Base-by-base conservation (phyloP, 1,140 invertebrate genomes). In the Chrysopa pallens region DNA sequence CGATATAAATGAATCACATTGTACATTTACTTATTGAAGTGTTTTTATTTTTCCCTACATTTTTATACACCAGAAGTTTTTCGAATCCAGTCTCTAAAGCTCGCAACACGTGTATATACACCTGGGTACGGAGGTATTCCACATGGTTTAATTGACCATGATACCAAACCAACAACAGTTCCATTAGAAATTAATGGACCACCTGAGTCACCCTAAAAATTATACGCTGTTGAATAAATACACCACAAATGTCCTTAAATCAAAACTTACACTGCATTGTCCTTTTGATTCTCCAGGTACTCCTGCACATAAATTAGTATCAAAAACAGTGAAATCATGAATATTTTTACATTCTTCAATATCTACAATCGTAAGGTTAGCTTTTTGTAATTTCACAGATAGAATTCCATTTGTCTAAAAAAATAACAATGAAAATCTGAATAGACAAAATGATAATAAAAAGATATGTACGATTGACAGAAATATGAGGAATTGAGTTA, bases 91-190 rank as follows among this genome's bases (percentile, higher is more conserved):
- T 60, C 52, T 8, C 64, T 48, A 49, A 63, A 69, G 27, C 53
- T 55, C 0, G 63, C 55, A 1, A 73, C 62, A 48, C 60, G 61
- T 0, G 72, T 63, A 14, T 62, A 68, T 3, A 69, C 64, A 7
- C 64, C 63, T 6, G 66, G 64, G 44, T 58, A 59, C 8, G 54
- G 59, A 7, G 57, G 50, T 1, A 50, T 45, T 6, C 62, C 57
- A 39, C 67, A 69, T 1, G 61, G 62, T 44, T 62, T 64, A 1
- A 52, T 46, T 38, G 61, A 62, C 63, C 63, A 66, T 2, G 62
- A 63, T 23, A 66, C 61, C n/a, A 66, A 60, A 0, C 64, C 63
- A 11, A 59, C 50, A 42, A 64, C 59, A 11, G 50, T 53, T 6
- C 49, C 52, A 11, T 50, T 42, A 0, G 60, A 42, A 4, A 61